Evolutionary conservation across 2,797 vertebrate genomes (phyloP).

Genomic region (Poecilia velifera): DNA sequence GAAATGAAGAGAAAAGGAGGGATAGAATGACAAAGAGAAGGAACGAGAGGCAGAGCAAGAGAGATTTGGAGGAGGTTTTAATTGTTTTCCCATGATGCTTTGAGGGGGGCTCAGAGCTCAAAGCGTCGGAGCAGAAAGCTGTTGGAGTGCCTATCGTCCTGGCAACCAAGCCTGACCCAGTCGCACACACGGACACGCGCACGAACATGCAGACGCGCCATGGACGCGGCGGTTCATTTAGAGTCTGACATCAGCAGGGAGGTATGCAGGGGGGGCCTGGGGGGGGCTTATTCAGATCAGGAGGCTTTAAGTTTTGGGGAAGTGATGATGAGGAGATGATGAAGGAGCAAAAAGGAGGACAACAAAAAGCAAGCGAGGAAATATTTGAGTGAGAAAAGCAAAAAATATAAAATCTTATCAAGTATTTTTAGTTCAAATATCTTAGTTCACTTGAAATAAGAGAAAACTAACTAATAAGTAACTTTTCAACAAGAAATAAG

Average conservation of each 20-base stretch:
- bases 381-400: constrained; percentile 33
- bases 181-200: constrained; percentile 34
- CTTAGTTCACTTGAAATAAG: too few relatives aligned
- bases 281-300: constrained; percentile 60
- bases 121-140: constrained; percentile 92
- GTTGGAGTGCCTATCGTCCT: constrained; percentile 89
- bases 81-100: constrained; percentile 99
- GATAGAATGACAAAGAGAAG: constrained; percentile 48
- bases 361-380: constrained; percentile 3
- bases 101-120: constrained; percentile 90
- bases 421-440: too few relatives aligned
- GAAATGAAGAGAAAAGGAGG: constrained; percentile 45
- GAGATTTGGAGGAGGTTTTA: constrained; percentile 91
- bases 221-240: constrained; percentile 79
- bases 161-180: constrained; percentile 92
- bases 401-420: background rate
- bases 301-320: constrained; percentile 43
- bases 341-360: background rate
- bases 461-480: too few relatives aligned
- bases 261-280: constrained; percentile 78
- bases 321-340: constrained; percentile 25
- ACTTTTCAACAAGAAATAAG: too few relatives aligned
- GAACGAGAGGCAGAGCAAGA: constrained; percentile 58
- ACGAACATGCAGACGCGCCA: constrained; percentile 25
- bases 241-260: constrained; percentile 92